Evolutionary conservation across 2,113 vertebrate genomes (phyloP), one percentile per base, ranked within the genome.

Genomic region (Bubo blakistoni): DNA sequence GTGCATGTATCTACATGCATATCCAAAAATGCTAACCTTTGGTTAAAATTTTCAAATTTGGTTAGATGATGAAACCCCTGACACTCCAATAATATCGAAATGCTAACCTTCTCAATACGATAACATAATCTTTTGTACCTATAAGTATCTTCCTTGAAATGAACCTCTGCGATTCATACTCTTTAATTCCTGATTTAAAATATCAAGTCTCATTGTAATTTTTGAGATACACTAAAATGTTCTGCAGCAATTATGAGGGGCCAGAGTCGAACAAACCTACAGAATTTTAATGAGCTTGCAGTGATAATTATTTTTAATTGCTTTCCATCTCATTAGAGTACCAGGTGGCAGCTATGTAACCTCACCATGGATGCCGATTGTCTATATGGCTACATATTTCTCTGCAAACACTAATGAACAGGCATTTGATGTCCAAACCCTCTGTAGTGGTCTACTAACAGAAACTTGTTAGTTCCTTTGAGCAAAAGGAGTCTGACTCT

Each of bases 251-350:
- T 92, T 96, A 92, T 11, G 27, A 67, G 30, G 46, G 85, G 79
- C 49, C 78, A 90, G 81, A 90, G 73, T 87, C 74, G 63, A 96
- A 74, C 47, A 86, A 94, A 93, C 49, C 72, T 74, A 81, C 5
- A 4, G 91, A 95, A 95, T 97, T 93, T 86, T 90, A 96, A 95
- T 94, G 91, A 94, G 71, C 83, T 90, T 86, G 54, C 74, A 81
- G 63, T 38, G 11, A 80, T 95, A 97, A 96, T 97, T 96, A 97
- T 96, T 97, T 97, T 95, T 96, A 96, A 97, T 97, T 96, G 92
- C 84, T 13, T 93, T 96, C 94, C 51, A 82, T 96, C 94, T 96
- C 74, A 63, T 94, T 94, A 86, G 86, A 62, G 67, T 89, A 77
- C 80, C 95, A 92, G 90, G 96, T 97, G 96, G 92, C 76, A 90